Base-by-base conservation (phyloP, 2,797 vertebrate genomes). In the Apogon hyalosoma region DNA sequence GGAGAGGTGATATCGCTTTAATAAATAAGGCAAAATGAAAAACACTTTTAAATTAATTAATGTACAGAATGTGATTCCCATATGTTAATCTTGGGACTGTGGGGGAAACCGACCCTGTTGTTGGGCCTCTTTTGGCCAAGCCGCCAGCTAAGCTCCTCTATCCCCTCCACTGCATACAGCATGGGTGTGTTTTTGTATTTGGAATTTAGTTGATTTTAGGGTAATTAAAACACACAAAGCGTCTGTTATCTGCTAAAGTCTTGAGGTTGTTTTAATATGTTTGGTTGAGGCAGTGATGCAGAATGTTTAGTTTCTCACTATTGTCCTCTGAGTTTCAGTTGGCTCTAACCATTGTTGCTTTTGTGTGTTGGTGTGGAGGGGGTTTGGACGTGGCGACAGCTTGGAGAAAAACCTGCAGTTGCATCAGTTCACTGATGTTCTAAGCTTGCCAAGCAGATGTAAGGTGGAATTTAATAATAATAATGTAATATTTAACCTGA, bases 381-480 rank as follows among this genome's bases (percentile, higher is more conserved):
- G 8, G 28, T 16, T 56, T 56, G 62, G 24, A 18, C 41, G 51
- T 38, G 12, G 11, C 43, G 21, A 54, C 31, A 49, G 64, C 42
- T 73, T 72, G 55, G 63, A 76, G 60, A 62, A 66, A 77, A 61
- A 63, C 59, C 61, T 63, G 55, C 61, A 49, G 38, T 74, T 48
- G 46, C 65, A 67, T 84, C 64, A 77, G 72, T 67, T 28, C 73
- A 53, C 47, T 54, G 40, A 59, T 47, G n/a, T 73, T 78, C 61
- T 41, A 63, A 53, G 38, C 58, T 63, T 33, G 47, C 18, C 8
- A 59, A 42, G 65, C 46, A 54, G 50, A 77, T 28, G 10, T 38
- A 58, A 73, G 51, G 58, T 83, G 62, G 75, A 70, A 75, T 84
- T 73, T 2, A 74, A 84, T 77, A 78, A 80, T 73, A 68, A 24